phyloP scores from a whole-genome alignment of 1,140 invertebrate genomes.

The Philopotamus ludificatus region DNA sequence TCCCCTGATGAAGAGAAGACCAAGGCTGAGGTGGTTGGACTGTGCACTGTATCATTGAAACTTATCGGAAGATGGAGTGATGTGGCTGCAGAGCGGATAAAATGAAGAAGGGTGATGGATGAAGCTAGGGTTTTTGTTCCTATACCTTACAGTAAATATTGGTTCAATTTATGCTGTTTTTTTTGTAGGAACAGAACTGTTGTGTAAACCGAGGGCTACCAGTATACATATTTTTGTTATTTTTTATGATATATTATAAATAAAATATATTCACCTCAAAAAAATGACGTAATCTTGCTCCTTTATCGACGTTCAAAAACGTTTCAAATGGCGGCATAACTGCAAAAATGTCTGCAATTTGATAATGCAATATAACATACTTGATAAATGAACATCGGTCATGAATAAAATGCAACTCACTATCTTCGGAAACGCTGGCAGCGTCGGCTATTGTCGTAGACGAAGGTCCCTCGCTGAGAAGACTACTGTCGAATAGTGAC shows the following conservation, averaged over 20 bases:
- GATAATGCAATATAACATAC: background rate
- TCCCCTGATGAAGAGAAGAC: no score
- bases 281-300: constrained; percentile 71
- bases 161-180: no score
- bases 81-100: no score
- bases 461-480: constrained; percentile 55
- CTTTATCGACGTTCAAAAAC: constrained; percentile 73
- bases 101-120: no score
- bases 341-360: constrained; percentile 68
- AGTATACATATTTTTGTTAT: background rate
- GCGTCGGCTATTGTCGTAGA: constrained; percentile 51
- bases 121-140: no score
- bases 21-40: no score
- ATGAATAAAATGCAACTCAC: constrained; percentile 49
- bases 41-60: no score
- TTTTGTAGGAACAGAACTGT: no score
- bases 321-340: constrained; percentile 83
- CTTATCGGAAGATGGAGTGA: no score
- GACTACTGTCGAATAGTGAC: constrained; percentile 63
- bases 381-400: no score
- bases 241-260: background rate
- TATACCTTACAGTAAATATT: no score
- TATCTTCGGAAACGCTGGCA: constrained; percentile 51
- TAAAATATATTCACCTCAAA: constrained; percentile 64
- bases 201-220: no score